Percentiles rank a stretch among this genome's conserved stretches.
Evolutionary conservation across 2,797 vertebrate genomes (phyloP).

Genomic region (Darevskia nairensis): DNA sequence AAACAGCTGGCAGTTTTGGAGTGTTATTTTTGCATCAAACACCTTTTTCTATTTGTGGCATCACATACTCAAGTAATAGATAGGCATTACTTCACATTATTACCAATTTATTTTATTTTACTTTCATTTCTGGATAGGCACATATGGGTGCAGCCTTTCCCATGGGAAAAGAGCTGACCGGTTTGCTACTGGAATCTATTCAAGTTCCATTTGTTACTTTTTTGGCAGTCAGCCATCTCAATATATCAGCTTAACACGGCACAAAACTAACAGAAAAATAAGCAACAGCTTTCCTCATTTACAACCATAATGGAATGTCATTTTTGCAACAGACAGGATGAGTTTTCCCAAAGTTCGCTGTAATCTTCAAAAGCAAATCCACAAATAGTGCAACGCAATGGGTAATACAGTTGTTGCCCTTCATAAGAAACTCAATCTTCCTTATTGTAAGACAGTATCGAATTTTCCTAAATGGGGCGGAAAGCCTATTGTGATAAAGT

Average conservation of each 20-base stretch:
- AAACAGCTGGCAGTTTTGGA: background rate
- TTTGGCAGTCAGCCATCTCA: background rate
- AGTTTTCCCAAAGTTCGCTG: background rate
- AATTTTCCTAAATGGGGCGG: background rate
- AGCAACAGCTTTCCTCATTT: background rate
- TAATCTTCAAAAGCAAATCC: background rate
- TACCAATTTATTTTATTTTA: background rate
- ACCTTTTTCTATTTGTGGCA: background rate
- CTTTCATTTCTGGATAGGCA: background rate
- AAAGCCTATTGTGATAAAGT: background rate
- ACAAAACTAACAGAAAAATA: background rate
- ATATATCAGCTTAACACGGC: background rate
- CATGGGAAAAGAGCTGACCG: background rate
- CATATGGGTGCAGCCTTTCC: background rate
- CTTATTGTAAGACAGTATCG: background rate
- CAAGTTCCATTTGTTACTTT: background rate
- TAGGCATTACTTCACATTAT: background rate
- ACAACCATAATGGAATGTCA: background rate
- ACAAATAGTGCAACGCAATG: background rate
- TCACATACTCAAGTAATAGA: background rate
- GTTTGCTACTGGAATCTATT: conserved; percentile 2
- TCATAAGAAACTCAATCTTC: background rate
- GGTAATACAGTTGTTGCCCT: background rate
- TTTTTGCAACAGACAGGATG: background rate
- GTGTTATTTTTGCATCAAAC: background rate